These are phyloP conservation scores for Drosophila flavopinicola DNA, from an alignment of 2,888 invertebrate genomes.

Conservation along the genomic window DNA sequence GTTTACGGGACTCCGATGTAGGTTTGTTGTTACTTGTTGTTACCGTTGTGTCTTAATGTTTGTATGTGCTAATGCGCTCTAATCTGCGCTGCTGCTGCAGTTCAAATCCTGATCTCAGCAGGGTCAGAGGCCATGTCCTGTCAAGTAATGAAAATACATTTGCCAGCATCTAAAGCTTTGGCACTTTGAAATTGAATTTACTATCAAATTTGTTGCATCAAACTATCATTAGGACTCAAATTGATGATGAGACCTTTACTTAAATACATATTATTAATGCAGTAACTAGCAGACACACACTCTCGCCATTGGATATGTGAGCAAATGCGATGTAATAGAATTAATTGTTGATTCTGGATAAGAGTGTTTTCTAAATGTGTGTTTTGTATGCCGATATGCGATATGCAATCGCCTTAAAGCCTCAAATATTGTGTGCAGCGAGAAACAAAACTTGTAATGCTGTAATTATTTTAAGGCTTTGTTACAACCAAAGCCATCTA, in stretches of 20 bases:
- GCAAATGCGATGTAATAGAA: too few relatives aligned
- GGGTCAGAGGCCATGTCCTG: constrained; percentile 22
- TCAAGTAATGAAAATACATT: constrained; percentile 53
- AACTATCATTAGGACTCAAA: constrained; percentile 51
- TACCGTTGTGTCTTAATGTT: constrained; percentile 52
- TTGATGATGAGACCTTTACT: constrained; percentile 12
- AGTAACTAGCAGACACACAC: background rate
- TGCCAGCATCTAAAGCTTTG: constrained; percentile 58
- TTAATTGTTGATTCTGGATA: background rate
- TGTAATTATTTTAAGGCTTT: constrained; percentile 23
- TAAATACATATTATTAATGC: background rate
- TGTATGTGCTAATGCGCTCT: constrained; percentile 44
- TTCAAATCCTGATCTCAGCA: constrained; percentile 29
- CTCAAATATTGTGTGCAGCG: too few relatives aligned
- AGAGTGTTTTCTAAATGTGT: background rate
- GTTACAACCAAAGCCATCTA: constrained; percentile 1
- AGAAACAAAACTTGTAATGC: background rate
- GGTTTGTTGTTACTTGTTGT: constrained; percentile 23
- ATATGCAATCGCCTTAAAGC: too few relatives aligned
- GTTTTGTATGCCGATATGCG: background rate
- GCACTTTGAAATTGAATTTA: constrained; percentile 74
- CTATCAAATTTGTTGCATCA: constrained; percentile 76
- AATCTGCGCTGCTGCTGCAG: constrained; percentile 32
- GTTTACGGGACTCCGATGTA: constrained; percentile 41
- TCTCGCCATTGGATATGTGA: background rate